Evolutionary conservation across 2,797 vertebrate species (phyloP).

Genomic region (Rallus crepitans): DNA sequence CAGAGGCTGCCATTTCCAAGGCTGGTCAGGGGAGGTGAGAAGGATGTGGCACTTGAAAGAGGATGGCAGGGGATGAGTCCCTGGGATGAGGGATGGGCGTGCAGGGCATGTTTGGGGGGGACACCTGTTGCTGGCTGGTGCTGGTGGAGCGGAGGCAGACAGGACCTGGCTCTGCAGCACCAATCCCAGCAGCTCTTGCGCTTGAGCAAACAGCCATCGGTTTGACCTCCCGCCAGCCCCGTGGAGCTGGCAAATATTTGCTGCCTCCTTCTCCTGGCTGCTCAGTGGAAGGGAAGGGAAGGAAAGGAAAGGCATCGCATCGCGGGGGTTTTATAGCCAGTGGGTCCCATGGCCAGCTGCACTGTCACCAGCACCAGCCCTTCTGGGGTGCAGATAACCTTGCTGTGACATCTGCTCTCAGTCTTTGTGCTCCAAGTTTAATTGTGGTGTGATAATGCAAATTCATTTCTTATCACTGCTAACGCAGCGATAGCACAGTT

Average conservation of each 20-base stretch:
- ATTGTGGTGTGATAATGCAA: background rate
- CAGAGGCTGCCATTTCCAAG: background rate
- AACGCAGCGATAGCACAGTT: background rate
- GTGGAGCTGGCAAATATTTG: background rate
- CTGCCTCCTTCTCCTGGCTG: background rate
- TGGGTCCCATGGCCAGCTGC: background rate
- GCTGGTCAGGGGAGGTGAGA: background rate
- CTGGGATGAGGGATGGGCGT: fast-evolving
- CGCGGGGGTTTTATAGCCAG: fast-evolving
- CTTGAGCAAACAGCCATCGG: background rate
- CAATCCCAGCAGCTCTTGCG: background rate
- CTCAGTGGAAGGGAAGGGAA: background rate
- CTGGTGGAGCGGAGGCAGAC: background rate
- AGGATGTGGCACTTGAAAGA: fast-evolving
- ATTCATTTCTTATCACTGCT: background rate
- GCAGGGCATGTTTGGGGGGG: background rate
- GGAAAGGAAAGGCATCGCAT: background rate
- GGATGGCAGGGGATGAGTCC: fast-evolving
- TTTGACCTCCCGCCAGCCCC: background rate
- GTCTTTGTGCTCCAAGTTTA: background rate
- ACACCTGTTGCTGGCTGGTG: fast-evolving
- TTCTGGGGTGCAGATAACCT: background rate
- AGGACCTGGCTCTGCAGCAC: background rate
- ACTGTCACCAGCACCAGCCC: background rate
- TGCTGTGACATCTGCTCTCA: fast-evolving